Conservation (phyloP, 2,113 vertebrate genomes). For the Meles meles region DNA sequence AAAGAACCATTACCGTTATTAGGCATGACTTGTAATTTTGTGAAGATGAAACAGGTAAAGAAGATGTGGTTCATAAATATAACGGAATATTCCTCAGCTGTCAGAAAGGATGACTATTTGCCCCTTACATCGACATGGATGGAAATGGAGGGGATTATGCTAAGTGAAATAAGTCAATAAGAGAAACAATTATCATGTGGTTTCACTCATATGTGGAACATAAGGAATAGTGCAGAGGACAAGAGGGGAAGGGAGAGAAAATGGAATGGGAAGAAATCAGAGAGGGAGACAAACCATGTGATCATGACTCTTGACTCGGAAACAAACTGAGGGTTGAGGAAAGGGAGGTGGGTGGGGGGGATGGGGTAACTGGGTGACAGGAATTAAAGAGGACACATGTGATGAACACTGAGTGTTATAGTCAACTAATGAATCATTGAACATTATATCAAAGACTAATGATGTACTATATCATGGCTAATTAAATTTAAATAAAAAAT, state of each 20-base stretch:
- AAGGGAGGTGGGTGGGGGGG: not conserved
- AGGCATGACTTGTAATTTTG: constrained; percentile 14
- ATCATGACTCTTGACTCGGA: not conserved
- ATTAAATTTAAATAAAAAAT: not conserved
- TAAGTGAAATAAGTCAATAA: not conserved
- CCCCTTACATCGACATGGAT: not conserved
- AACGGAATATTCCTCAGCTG: not conserved
- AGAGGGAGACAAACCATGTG: not conserved
- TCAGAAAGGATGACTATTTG: not conserved
- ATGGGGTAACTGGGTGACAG: not conserved
- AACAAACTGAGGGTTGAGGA: not conserved
- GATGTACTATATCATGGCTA: not conserved
- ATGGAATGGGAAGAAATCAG: not conserved
- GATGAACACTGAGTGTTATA: not conserved
- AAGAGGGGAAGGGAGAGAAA: not conserved
- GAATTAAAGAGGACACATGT: not conserved
- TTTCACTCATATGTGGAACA: not conserved
- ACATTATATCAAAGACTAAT: not conserved
- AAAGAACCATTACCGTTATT: not conserved
- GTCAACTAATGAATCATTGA: not conserved
- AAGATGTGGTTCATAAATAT: not conserved
- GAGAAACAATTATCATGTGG: not conserved
- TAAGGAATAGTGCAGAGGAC: not conserved
- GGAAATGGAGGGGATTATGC: not conserved
- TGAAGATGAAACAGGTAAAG: not conserved